Evolutionary conservation across 2,888 invertebrate genomes (phyloP).

Genomic region (Tetragonula carbonaria): DNA sequence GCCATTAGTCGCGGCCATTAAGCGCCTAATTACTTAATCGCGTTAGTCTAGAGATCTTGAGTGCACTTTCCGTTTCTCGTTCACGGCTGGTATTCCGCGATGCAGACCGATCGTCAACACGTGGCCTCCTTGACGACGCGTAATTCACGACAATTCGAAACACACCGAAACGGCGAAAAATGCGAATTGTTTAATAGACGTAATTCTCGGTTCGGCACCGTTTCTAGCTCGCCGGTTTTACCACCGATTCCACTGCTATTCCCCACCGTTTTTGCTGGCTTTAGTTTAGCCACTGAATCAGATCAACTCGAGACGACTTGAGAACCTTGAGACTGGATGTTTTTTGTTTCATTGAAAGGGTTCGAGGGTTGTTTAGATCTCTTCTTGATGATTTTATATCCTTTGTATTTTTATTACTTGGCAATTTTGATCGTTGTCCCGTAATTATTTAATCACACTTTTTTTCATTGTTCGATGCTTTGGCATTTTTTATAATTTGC

Average conservation of each 20-base stretch:
- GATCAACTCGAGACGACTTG: background rate
- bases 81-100: constrained; percentile 55
- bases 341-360: background rate
- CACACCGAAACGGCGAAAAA: constrained; percentile 22
- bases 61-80: constrained; percentile 65
- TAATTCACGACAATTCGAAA: constrained; percentile 52
- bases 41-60: constrained; percentile 60
- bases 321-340: background rate
- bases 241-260: background rate
- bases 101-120: constrained; percentile 19
- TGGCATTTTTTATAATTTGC: background rate
- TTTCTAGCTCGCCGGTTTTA: constrained; percentile 31
- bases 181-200: constrained; percentile 51
- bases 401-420: background rate
- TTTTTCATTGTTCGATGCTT: background rate
- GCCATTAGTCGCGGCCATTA: constrained; percentile 72
- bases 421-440: background rate
- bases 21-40: constrained; percentile 67
- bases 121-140: constrained; percentile 36
- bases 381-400: background rate
- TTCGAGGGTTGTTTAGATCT: background rate
- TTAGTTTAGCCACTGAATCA: background rate
- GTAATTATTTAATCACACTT: background rate
- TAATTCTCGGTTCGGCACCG: constrained; percentile 29
- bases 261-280: background rate